These are phyloP conservation scores for Pachycephala philippinensis DNA, from an alignment of 2,113 vertebrate genomes.

Conservation along the genomic window DNA sequence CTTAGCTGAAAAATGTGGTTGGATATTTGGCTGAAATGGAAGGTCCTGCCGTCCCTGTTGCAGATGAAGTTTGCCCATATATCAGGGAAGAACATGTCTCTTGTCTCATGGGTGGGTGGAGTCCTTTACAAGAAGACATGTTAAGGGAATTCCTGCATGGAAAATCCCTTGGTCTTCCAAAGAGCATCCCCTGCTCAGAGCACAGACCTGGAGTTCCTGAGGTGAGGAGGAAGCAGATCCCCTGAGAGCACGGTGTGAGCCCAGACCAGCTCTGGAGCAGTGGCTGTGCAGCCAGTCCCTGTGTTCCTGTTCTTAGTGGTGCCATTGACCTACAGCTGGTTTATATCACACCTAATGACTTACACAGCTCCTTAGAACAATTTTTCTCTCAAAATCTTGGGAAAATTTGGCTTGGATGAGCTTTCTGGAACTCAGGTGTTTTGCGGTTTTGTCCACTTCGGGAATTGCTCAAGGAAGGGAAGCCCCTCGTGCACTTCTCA, in stretches of 20 bases:
- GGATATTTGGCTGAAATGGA: background rate
- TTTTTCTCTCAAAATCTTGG: background rate
- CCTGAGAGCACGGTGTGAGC: background rate
- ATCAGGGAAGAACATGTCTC: background rate
- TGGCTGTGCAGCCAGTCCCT: background rate
- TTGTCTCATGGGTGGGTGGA: background rate
- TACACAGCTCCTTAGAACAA: background rate
- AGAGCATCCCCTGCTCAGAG: background rate
- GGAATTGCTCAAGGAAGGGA: background rate
- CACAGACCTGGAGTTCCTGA: background rate
- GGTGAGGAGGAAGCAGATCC: background rate
- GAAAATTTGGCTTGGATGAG: background rate
- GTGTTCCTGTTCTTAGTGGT: background rate
- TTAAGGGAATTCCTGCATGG: background rate
- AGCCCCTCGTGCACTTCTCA: background rate
- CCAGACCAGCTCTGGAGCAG: background rate
- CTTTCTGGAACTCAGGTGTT: background rate
- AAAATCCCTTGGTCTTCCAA: background rate
- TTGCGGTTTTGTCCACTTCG: background rate
- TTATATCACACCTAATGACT: background rate
- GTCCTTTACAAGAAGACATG: background rate
- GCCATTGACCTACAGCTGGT: background rate
- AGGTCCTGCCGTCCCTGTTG: background rate
- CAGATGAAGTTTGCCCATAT: background rate
- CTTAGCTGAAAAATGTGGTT: background rate